Conservation (phyloP, 2,888 invertebrate genomes). For the Saturnia japonica region DNA sequence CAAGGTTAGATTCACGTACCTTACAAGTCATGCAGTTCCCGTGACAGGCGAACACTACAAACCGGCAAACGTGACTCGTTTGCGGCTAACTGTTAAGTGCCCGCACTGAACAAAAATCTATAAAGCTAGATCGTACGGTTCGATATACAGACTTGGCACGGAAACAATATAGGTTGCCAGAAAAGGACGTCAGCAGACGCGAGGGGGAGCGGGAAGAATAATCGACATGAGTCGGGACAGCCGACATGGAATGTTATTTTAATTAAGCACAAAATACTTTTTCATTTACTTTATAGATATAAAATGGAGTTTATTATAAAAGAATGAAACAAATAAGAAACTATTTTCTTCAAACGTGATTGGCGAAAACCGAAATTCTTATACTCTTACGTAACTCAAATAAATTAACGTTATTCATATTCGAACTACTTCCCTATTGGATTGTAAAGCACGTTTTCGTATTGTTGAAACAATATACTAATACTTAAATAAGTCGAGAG, state of each 20-base stretch:
- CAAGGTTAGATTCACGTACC: constrained; percentile 20
- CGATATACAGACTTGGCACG: constrained; percentile 71
- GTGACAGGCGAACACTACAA: background rate
- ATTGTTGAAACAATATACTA: constrained; percentile 1
- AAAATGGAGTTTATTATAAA: constrained; percentile 9
- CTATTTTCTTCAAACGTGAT: background rate
- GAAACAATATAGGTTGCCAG: constrained; percentile 70
- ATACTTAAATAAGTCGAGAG: constrained; percentile 8
- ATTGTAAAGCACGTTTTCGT: background rate
- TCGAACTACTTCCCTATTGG: background rate
- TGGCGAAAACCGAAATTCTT: background rate
- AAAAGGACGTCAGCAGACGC: constrained; percentile 64
- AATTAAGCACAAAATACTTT: constrained; percentile 45
- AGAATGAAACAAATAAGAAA: background rate
- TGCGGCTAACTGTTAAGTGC: constrained; percentile 20
- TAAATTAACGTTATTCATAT: background rate
- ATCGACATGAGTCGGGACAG: constrained; percentile 55
- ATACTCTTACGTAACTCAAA: background rate
- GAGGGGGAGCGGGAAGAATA: constrained; percentile 62
- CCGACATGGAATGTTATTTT: constrained; percentile 58
- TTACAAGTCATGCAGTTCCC: constrained; percentile 20
- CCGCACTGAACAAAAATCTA: constrained; percentile 46
- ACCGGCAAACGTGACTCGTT: constrained; percentile 17
- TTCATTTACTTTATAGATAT: constrained; percentile 11
- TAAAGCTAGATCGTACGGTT: constrained; percentile 63